phyloP scores from a whole-genome alignment of 2,888 invertebrate species.

The Polyploca ridens region DNA sequence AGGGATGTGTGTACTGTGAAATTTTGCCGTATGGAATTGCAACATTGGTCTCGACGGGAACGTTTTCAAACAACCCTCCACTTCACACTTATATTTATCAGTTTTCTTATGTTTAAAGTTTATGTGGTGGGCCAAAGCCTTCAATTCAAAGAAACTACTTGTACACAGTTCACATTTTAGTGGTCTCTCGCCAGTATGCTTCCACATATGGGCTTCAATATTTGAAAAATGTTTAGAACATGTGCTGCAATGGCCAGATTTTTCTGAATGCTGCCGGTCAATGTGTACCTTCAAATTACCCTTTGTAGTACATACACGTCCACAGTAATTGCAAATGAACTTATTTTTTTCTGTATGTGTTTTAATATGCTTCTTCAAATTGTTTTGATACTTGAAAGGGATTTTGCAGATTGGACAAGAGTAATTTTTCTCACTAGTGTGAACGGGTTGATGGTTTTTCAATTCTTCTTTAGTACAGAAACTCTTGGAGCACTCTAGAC shows the following conservation, averaged over 20 bases:
- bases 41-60: conserved; percentile 72
- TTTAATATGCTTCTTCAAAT: conserved; percentile 78
- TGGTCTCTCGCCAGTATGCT: conserved; percentile 79
- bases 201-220: conserved; percentile 81
- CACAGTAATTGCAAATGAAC: conserved; percentile 71
- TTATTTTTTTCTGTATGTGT: conserved; percentile 58
- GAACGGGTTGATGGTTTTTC: conserved; percentile 59
- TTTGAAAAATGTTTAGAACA: conserved; percentile 82
- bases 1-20: conserved; percentile 62
- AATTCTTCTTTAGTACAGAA: conserved; percentile 69
- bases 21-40: conserved; percentile 65
- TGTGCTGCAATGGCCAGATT: conserved; percentile 78
- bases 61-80: conserved; percentile 56
- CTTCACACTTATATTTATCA: conserved; percentile 62
- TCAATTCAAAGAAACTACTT: conserved; percentile 62
- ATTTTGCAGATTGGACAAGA: conserved; percentile 70
- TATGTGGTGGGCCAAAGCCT: conserved; percentile 66
- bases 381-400: conserved; percentile 77
- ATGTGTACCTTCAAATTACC: conserved; percentile 82
- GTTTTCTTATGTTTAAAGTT: conserved; percentile 67
- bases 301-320: conserved; percentile 70
- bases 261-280: conserved; percentile 79
- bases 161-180: conserved; percentile 70
- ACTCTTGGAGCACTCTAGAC: conserved; percentile 61
- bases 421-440: conserved; percentile 62